phyloP scores from a whole-genome alignment of 1,140 invertebrate species.

The Stratiolaelaps scimitus region DNA sequence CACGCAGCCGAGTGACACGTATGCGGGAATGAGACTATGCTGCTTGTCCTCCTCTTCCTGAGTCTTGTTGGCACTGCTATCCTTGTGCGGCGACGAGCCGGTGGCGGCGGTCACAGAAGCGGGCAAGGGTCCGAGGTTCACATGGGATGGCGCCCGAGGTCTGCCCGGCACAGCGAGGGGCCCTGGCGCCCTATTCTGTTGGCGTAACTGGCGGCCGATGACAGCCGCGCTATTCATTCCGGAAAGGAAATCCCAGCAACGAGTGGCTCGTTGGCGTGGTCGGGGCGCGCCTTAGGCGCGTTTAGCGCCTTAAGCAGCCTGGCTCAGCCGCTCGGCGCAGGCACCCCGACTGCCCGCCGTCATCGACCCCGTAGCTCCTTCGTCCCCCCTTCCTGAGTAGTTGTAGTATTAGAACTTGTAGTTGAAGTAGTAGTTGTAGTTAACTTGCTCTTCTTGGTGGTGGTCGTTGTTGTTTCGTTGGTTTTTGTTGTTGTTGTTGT shows the following conservation, averaged over 20 bases:
- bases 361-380: slow-evolving; percentile 29
- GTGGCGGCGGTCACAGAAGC: slow-evolving; percentile 32
- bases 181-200: slow-evolving; percentile 36
- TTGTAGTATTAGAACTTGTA: slow-evolving; percentile 7
- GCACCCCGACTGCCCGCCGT: slow-evolving; percentile 28
- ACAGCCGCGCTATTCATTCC: slow-evolving; percentile 38
- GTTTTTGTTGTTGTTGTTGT: not conserved
- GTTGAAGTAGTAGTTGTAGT: slow-evolving; percentile 9
- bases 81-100: slow-evolving; percentile 30
- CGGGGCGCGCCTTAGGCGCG: not conserved
- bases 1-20: slow-evolving; percentile 47
- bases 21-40: slow-evolving; percentile 30
- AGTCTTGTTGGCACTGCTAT: slow-evolving; percentile 31
- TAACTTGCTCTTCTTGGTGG: not conserved
- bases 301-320: not conserved
- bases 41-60: slow-evolving; percentile 22
- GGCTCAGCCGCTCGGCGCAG: slow-evolving; percentile 24
- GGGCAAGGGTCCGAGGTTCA: slow-evolving; percentile 31
- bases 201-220: slow-evolving; percentile 38
- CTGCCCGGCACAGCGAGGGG: slow-evolving; percentile 36
- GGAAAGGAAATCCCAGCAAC: slow-evolving; percentile 24
- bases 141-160: slow-evolving; percentile 35
- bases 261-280: slow-evolving; percentile 26
- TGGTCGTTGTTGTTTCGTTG: not conserved
- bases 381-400: slow-evolving; percentile 15